phyloP scores from a whole-genome alignment of 2,113 vertebrate species.

The Perca fluviatilis region DNA sequence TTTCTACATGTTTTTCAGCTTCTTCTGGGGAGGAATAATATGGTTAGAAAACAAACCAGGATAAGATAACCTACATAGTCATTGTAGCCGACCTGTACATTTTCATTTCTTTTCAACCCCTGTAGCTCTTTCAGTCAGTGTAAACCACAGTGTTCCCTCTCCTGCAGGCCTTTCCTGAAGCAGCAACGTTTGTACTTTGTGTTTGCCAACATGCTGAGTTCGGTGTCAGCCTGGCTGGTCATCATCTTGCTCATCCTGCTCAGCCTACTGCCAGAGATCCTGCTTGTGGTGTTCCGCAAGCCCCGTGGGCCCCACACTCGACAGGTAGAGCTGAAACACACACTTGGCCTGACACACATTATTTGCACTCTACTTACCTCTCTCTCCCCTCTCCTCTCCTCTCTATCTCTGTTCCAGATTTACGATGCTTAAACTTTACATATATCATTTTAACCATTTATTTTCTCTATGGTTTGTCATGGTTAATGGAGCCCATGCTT shows the following conservation, averaged over 20 bases:
- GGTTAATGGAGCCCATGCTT: not conserved
- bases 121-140: not conserved
- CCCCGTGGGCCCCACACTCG: conserved; percentile 69
- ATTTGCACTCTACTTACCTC: not conserved
- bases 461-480: not conserved
- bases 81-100: not conserved
- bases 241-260: conserved; percentile 95
- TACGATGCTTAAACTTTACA: not conserved
- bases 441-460: not conserved
- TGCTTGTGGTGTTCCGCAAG: conserved; percentile 83
- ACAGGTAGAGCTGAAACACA: conserved; percentile 76
- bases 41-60: conserved; percentile 84
- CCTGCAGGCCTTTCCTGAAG: conserved; percentile 93
- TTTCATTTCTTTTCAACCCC: not conserved
- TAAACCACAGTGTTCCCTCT: conserved; percentile 43
- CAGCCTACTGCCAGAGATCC: conserved; percentile 95
- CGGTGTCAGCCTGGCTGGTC: conserved; percentile 93
- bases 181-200: conserved; percentile 98
- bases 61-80: not conserved
- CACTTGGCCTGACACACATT: not conserved
- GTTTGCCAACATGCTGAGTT: conserved; percentile 96
- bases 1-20: conserved; percentile 98
- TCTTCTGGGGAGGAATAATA: conserved; percentile 99
- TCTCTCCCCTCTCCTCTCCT: not conserved
- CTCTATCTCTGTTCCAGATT: not conserved